Base-by-base conservation (phyloP, 1,140 invertebrate species). In the Homalodisca vitripennis region DNA sequence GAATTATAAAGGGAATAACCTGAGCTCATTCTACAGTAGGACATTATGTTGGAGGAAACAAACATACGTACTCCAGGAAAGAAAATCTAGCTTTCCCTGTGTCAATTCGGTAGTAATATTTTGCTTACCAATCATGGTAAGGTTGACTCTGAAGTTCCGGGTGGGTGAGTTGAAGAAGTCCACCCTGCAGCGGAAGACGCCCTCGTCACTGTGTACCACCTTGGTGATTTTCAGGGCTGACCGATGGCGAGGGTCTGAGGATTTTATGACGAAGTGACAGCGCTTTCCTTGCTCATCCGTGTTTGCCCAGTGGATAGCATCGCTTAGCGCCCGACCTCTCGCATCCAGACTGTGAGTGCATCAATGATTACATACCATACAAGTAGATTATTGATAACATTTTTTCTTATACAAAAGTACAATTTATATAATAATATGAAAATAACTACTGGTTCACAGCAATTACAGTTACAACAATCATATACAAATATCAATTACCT, bases 161-260 rank as follows among this genome's bases (percentile, higher is more conserved):
- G 93, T 95, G 1, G 92, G 92, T 0, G 91, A 91, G 76, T 93
- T 88, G 48, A 89, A 84, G 75, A 93, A 95, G 79, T 95, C 93
- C 29, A 95, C 90, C 69, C 93, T 83, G 77, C 93, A 95, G 73
- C 88, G 84, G 77, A 92, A 94, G 14, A 91, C 78, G 1, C 92
- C 92, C 74, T 93, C 89, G 73, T 95, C 92, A 91, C 90, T 53
- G 27, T 26, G 2, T 20, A 47, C 47, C 0, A 73, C 70, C 17
- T 53, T 65, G 26, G 69, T 29, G 41, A 73, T 66, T 24, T 64
- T 66, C 0, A 73, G 63, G 13, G 29, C 47, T 2, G 66, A 84
- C 17, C 86, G 84, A 57, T 83, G 80, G 73, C 84, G 86, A 14
- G 86, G 84, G 62, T 83, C 80, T 73, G 84, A 86, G 72, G 88